These are phyloP conservation scores for Reticulitermes speratus DNA, from an alignment of 1,140 invertebrate species.

Conservation along the genomic window DNA sequence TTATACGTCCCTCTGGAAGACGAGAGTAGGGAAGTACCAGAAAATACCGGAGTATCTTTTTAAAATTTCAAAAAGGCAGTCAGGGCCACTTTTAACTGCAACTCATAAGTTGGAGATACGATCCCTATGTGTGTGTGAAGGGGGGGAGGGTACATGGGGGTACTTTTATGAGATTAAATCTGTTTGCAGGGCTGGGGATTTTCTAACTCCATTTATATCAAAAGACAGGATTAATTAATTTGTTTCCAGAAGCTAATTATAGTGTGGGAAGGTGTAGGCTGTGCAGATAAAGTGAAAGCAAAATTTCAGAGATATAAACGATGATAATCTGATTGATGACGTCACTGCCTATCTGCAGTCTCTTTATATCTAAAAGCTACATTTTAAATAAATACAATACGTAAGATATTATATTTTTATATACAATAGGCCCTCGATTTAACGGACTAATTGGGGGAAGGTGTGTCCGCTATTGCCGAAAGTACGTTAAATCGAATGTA, in stretches of 20 bases:
- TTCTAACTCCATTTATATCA: background rate
- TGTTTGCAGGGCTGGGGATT: background rate
- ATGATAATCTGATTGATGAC: background rate
- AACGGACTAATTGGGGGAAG: too few species aligned
- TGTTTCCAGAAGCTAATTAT: background rate
- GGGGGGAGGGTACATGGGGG: background rate
- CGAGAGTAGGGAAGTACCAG: background rate
- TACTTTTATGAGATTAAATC: background rate
- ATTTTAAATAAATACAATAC: too few species aligned
- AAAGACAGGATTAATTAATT: conserved; percentile 10
- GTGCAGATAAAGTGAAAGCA: background rate
- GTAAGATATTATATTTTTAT: too few species aligned
- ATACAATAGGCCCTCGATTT: too few species aligned
- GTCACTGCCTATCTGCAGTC: background rate
- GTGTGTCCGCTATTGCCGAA: too few species aligned
- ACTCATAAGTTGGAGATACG: background rate
- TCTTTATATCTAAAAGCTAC: too few species aligned
- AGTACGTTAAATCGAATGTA: too few species aligned
- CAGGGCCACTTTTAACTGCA: background rate
- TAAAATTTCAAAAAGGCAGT: background rate
- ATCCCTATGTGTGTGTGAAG: background rate
- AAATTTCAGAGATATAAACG: background rate
- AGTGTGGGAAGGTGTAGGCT: too few species aligned
- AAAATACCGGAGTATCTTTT: background rate
- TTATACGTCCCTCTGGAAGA: background rate